phyloP scores from a whole-genome alignment of 2,888 invertebrate species.

The Phengaris alcon region DNA sequence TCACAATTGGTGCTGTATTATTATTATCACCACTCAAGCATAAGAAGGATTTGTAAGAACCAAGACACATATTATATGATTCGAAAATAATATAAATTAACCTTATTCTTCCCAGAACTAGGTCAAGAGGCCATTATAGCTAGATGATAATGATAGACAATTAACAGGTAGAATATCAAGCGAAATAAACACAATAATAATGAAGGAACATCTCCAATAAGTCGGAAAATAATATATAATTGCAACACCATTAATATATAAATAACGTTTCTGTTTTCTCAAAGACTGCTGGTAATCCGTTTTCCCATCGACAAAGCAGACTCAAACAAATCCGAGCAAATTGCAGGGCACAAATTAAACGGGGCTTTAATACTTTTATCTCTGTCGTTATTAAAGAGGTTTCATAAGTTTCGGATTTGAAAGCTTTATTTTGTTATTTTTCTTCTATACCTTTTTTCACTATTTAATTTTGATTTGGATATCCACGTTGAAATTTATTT shows the following conservation, averaged over 20 bases:
- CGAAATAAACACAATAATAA: neutral
- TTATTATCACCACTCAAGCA: too few species aligned
- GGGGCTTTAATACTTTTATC: constrained; percentile 6
- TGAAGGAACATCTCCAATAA: neutral
- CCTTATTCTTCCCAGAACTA: neutral
- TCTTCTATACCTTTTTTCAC: neutral
- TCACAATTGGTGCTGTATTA: too few species aligned
- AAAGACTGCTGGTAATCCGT: constrained; percentile 53
- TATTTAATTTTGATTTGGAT: too few species aligned
- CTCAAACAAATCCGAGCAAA: constrained; percentile 62
- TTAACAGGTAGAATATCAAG: too few species aligned
- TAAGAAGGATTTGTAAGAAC: too few species aligned
- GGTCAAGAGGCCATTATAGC: neutral
- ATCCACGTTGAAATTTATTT: too few species aligned
- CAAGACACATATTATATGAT: too few species aligned
- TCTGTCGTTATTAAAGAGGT: constrained; percentile 3
- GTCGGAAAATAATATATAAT: constrained; percentile 20
- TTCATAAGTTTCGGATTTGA: neutral
- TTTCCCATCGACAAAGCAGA: constrained; percentile 66
- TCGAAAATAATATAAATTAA: too few species aligned
- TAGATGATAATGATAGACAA: too few species aligned
- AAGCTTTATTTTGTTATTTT: neutral
- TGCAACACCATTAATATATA: constrained; percentile 26
- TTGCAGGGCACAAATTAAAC: constrained; percentile 62
- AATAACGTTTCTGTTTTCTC: constrained; percentile 27